Conservation (phyloP, 2,113 vertebrate genomes). For the Fulmarus glacialis region DNA sequence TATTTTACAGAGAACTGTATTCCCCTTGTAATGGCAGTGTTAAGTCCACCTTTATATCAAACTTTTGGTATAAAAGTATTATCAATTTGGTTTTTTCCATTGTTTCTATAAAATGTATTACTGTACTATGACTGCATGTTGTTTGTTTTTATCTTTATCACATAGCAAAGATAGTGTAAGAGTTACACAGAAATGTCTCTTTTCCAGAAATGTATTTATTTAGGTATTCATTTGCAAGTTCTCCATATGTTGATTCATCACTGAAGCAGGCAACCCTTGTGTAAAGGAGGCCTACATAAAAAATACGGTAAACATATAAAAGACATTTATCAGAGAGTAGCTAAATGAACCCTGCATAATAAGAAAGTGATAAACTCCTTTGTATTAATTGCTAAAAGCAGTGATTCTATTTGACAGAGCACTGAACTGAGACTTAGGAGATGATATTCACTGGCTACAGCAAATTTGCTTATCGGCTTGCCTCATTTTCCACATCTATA, state of each 20-base stretch:
- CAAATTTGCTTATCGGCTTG: conserved; percentile 1
- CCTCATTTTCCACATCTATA: conserved; percentile 14
- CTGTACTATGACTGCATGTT: neutral
- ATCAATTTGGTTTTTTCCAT: neutral
- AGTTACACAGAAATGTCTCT: neutral
- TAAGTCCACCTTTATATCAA: neutral
- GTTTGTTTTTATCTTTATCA: neutral
- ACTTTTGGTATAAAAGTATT: neutral
- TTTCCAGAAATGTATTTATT: neutral
- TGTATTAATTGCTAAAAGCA: conserved; percentile 44
- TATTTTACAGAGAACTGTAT: neutral
- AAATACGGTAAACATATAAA: conserved; percentile 10
- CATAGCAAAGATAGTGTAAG: neutral
- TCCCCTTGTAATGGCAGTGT: neutral
- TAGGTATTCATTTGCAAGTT: neutral
- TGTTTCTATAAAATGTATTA: neutral
- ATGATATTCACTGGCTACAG: neutral
- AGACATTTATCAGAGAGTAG: neutral
- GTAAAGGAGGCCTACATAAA: neutral
- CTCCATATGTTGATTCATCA: neutral
- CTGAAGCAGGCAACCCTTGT: neutral
- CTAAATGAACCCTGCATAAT: conserved; percentile 49
- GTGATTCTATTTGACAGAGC: conserved; percentile 27
- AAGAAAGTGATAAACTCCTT: conserved; percentile 45
- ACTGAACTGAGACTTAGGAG: conserved; percentile 27